Evolutionary conservation across 1,140 invertebrate species (phyloP).

Genomic region (Cheumatopsyche charites): DNA sequence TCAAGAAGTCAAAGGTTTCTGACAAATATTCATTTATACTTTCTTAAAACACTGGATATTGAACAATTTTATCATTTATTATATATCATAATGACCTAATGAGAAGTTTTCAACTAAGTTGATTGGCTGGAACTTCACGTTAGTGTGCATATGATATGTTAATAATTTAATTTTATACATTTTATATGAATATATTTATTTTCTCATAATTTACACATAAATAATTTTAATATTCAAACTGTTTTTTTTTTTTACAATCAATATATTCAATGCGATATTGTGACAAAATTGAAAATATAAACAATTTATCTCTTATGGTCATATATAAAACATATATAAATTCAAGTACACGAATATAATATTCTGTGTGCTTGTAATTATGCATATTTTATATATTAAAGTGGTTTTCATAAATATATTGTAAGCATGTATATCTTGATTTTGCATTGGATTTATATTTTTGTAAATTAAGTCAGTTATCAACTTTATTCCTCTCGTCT

Average conservation of each 20-base stretch:
- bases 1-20: neutral
- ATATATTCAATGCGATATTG: neutral
- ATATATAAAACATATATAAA: neutral
- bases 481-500: constrained; percentile 47
- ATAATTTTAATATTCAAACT: neutral
- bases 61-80: no score
- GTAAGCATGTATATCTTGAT: constrained; percentile 36
- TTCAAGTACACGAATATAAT: neutral
- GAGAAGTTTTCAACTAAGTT: constrained; percentile 35
- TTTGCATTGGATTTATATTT: constrained; percentile 43
- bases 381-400: no score
- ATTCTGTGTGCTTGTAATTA: no score
- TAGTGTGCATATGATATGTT: constrained; percentile 8
- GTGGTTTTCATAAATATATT: constrained; percentile 4
- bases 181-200: constrained; percentile 12
- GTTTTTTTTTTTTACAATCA: neutral
- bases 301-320: neutral
- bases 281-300: neutral
- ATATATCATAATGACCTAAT: constrained; percentile 13
- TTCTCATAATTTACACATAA: constrained; percentile 11
- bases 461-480: constrained; percentile 38
- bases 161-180: constrained; percentile 1
- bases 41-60: no score
- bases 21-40: neutral
- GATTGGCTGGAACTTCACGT: constrained; percentile 44